phyloP scores from a whole-genome alignment of 2,888 invertebrate genomes.

The Drosophila helvetica region DNA sequence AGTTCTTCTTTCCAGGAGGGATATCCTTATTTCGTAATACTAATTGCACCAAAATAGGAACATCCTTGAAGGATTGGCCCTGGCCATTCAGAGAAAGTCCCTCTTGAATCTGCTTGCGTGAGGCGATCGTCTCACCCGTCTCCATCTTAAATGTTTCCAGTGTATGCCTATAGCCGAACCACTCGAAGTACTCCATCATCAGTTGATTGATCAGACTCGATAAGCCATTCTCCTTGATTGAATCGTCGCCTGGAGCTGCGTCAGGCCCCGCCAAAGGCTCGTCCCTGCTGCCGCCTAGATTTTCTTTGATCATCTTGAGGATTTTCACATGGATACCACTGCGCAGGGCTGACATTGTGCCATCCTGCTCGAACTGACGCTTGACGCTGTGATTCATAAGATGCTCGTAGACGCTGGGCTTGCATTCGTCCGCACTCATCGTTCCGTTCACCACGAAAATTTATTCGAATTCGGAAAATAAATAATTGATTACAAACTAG shows the following conservation, averaged over 20 bases:
- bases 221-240: constrained; percentile 24
- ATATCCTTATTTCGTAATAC: constrained; percentile 9
- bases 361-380: constrained; percentile 68
- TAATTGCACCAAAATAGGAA: constrained; percentile 71
- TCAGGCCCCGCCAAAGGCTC: constrained; percentile 44
- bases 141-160: constrained; percentile 81
- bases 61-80: constrained; percentile 54
- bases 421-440: constrained; percentile 10
- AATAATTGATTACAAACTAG: background rate
- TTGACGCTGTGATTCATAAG: constrained; percentile 61
- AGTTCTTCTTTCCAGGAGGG: background rate
- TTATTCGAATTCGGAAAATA: background rate
- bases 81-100: constrained; percentile 61
- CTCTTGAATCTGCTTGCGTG: constrained; percentile 64
- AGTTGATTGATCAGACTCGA: constrained; percentile 76
- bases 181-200: constrained; percentile 81
- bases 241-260: background rate
- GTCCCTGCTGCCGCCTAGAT: constrained; percentile 20
- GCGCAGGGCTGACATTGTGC: constrained; percentile 69
- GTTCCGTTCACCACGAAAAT: background rate
- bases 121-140: constrained; percentile 60
- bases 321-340: constrained; percentile 77
- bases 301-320: constrained; percentile 71
- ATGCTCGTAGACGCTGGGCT: constrained; percentile 18
- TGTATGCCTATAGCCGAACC: constrained; percentile 82